Evolutionary conservation across 2,888 invertebrate species (phyloP).

Genomic region (Polydrusus tereticollis): DNA sequence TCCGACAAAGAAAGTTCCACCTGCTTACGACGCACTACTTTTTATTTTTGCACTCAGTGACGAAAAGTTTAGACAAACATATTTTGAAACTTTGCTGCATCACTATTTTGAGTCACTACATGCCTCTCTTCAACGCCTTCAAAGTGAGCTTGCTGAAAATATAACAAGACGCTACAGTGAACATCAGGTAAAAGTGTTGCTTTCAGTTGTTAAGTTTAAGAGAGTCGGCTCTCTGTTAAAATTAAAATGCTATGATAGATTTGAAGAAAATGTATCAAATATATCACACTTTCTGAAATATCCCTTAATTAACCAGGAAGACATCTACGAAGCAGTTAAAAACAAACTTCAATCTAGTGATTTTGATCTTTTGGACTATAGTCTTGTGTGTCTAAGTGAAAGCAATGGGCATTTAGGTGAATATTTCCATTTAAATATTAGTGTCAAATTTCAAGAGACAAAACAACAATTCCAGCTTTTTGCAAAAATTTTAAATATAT

Average conservation of each 20-base stretch:
- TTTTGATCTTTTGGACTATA: slow-evolving; percentile 50
- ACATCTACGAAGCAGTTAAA: slow-evolving; percentile 53
- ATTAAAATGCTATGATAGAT: neutral
- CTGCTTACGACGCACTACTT: slow-evolving; percentile 22
- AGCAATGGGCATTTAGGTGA: slow-evolving; percentile 57
- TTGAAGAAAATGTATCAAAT: neutral
- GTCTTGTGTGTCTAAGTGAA: slow-evolving; percentile 48
- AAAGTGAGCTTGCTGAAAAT: neutral
- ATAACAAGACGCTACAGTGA: neutral
- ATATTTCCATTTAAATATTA: slow-evolving; percentile 56
- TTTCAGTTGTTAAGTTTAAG: neutral
- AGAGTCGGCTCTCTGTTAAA: neutral
- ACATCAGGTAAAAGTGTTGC: neutral
- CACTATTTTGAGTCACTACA: slow-evolving; percentile 20
- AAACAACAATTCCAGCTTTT: slow-evolving; percentile 9
- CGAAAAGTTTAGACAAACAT: slow-evolving; percentile 22
- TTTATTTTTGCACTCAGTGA: slow-evolving; percentile 22
- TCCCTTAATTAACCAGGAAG: slow-evolving; percentile 52
- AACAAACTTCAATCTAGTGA: slow-evolving; percentile 51
- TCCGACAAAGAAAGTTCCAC: neutral
- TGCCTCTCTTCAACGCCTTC: neutral
- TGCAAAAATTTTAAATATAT: slow-evolving; percentile 23
- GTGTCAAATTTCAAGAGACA: no score
- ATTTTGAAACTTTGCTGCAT: slow-evolving; percentile 18
- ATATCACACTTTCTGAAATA: slow-evolving; percentile 22